A percentile compares a stretch with the other conserved stretches of the same genome.
These are phyloP conservation scores for Carterocephalus palaemon DNA, from an alignment of 2,888 invertebrate genomes.

Conservation along the genomic window DNA sequence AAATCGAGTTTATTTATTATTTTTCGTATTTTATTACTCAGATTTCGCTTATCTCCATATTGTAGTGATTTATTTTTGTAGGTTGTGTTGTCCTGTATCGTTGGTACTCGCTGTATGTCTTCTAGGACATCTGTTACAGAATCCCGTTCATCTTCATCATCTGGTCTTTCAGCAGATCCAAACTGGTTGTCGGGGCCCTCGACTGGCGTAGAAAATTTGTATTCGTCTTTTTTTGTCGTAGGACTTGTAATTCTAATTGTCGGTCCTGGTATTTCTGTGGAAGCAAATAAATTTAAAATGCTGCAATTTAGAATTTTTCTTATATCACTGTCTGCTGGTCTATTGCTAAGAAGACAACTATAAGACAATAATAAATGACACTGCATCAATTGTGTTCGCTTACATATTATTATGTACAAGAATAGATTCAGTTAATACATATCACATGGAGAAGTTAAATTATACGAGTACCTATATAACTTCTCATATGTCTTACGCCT, in stretches of 20 bases:
- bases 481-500: slow-evolving; percentile 12
- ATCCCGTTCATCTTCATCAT: slow-evolving; percentile 79
- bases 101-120: slow-evolving; percentile 32
- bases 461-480: slow-evolving; percentile 7
- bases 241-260: slow-evolving; percentile 76
- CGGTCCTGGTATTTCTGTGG: slow-evolving; percentile 87
- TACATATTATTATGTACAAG: too few species aligned
- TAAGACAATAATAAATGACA: too few species aligned
- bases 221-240: slow-evolving; percentile 78
- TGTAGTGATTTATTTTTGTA: slow-evolving; percentile 51
- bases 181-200: slow-evolving; percentile 82
- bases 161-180: slow-evolving; percentile 85
- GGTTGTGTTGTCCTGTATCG: slow-evolving; percentile 35
- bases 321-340: too few species aligned
- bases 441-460: slow-evolving; percentile 2
- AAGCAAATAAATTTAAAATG: slow-evolving; percentile 21
- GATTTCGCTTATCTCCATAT: slow-evolving; percentile 50
- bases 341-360: too few species aligned
- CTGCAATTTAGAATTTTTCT: too few species aligned
- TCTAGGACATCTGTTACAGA: slow-evolving; percentile 38
- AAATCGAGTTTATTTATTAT: slow-evolving; percentile 58
- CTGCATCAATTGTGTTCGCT: too few species aligned
- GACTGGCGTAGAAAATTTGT: slow-evolving; percentile 62
- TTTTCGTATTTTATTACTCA: slow-evolving; percentile 67
- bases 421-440: too few species aligned